Evolutionary conservation across 2,888 invertebrate species (phyloP), one percentile per base, ranked within the genome.

Genomic region (Aphodius sticticus): DNA sequence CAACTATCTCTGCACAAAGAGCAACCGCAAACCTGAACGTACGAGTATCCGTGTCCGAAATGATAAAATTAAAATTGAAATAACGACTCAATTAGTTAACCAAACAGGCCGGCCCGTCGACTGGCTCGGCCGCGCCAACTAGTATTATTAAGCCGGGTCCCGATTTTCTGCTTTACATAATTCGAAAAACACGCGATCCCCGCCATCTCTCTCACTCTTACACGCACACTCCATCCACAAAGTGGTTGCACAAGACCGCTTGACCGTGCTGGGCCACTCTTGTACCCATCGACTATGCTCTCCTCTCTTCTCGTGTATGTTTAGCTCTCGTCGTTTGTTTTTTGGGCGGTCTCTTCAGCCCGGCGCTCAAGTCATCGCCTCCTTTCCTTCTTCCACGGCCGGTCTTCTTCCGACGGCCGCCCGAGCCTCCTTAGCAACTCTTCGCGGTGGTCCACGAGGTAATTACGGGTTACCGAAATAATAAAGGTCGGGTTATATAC

Each of bases 401-500:
- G 12, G 53, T 26, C 26, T 26, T 26, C 26, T 26, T 26, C 53
- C 53, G 53, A 53, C 12, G 53, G 53, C 53, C 53, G 53, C 53
- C 12, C 1, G 12, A 53, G 12, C 53, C 53, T 53, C 53, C 53
- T 53, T 53, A 53, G 53, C 53, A 53, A 53, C 53, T 53, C 74
- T 74, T 36, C 74, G 26, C 36, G 35, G 74, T 74, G 74, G 74
- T 74, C 36, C 37, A n/a, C 74, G 53, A 7, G 74, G 74, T 74
- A 74, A 74, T 74, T 74, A 74, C 74, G 5, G 74, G 74, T 74
- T 74, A 74, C 35, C 74, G 74, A 74, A 74, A 74, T 74, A 36
- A 74, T 74, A 74, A 74, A 74, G 71, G 16, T 26, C 71, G 74
- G 53, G 53, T 53, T 53, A 53, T 53, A 53, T 53, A 53, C 53